Conservation (phyloP, 2,113 vertebrate genomes). For the Cebidichthys violaceus region DNA sequence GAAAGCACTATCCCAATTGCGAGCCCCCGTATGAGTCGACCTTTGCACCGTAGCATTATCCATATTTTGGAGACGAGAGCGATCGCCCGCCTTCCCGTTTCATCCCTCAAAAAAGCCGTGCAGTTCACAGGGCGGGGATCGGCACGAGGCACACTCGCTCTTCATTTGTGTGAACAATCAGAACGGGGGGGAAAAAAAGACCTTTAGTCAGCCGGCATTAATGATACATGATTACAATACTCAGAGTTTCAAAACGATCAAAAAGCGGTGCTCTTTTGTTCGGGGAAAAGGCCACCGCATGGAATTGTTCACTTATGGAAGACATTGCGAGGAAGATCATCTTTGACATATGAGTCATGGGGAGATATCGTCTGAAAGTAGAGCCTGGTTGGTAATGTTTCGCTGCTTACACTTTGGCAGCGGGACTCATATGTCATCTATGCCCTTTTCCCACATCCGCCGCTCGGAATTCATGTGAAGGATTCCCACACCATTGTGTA, state of each 20-base stretch:
- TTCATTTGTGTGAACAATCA: neutral
- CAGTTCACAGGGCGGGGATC: too few relatives aligned
- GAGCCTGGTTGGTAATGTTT: constrained; percentile 4
- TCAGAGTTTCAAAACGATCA: neutral
- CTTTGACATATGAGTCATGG: constrained; percentile 46
- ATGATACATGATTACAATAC: neutral
- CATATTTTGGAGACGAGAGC: too few relatives aligned
- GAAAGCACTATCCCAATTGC: too few relatives aligned
- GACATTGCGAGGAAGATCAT: neutral
- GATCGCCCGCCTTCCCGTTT: too few relatives aligned
- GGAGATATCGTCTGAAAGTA: constrained; percentile 24
- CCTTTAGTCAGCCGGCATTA: neutral
- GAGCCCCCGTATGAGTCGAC: too few relatives aligned
- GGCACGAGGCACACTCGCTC: neutral
- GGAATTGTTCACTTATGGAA: neutral
- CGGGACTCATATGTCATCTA: constrained; percentile 18
- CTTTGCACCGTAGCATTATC: neutral
- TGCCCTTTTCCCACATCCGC: constrained; percentile 21
- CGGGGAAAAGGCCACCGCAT: neutral
- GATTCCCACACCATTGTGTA: neutral
- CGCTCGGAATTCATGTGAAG: neutral
- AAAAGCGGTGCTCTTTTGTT: neutral
- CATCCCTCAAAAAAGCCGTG: too few relatives aligned
- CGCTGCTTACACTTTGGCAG: constrained; percentile 12
- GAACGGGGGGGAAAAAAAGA: constrained; percentile 2